Base-by-base conservation (phyloP, 1,140 invertebrate species). In the Hyposmocoma kahamanoa region DNA sequence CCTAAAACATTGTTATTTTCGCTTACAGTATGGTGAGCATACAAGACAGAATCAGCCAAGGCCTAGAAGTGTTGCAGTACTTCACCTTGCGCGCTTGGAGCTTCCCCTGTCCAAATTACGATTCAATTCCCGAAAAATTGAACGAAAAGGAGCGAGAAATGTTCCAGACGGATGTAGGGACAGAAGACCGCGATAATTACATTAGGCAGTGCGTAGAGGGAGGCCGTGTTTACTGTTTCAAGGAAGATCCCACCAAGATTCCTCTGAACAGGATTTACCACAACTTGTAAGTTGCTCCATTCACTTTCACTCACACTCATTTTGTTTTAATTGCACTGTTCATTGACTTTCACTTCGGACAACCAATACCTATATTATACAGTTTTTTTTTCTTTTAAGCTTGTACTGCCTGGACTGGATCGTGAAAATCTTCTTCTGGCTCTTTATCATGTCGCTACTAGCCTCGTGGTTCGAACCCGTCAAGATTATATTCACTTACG, bases 81-180 rank as follows among this genome's bases (percentile, higher is more conserved):
- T 95, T 94, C 72, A 94, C 93, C 0, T 91, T 89, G 56, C 85
- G 90, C 20, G 85, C 91, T 41, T 94, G 93, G 93, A 74, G 74
- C 17, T 94, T 94, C 68, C 76, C 80, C 1, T 85, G 79, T 39
- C 62, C 77, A 0, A 86, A 85, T 22, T 86, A 62, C 47, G 73
- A 82, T 38, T 64, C 88, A 62, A 71, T 96, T 2, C 79, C 87
- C 54, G 62, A 84, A 1, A 78, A 87, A 10, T 72, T 95, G 59
- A 80, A 75, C 21, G 57, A 78, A 1, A 76, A 87, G 34, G 94
- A 95, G 50, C 87, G 87, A 60, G 60, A 81, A 39, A 64, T 87
- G 1, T 93, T 92, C 64, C 81, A 84, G 11, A 87, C 90, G 6
- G 86, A 91, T 50, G 72, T 88, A 18, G 67, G 76, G 0, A 39